Percentiles rank a stretch among this genome's conserved stretches.
Evolutionary conservation across 2,797 vertebrate species (phyloP).

Genomic region (Denticeps clupeoides): DNA sequence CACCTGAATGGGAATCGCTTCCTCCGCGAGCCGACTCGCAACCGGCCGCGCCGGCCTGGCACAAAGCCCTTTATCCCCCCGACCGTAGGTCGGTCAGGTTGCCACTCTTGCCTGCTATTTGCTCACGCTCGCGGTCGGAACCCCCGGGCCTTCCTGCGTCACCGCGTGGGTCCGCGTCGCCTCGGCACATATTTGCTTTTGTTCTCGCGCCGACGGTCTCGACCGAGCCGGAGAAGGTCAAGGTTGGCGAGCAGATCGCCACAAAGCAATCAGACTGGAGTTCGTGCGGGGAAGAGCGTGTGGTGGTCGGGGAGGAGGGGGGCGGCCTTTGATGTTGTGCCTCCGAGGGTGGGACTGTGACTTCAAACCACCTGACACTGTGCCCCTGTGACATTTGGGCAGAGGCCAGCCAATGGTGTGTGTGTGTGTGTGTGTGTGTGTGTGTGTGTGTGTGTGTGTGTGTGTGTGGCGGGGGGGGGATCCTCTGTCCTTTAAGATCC

Average conservation of each 20-base stretch:
- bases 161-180: background rate
- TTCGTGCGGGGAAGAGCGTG: constrained; percentile 30
- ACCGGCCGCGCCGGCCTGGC: no score
- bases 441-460: background rate
- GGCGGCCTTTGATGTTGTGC: constrained; percentile 39
- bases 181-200: constrained; percentile 51
- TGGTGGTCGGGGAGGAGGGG: background rate
- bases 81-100: background rate
- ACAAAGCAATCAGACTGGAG: constrained; percentile 53
- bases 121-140: constrained; percentile 4
- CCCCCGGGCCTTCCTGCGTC: background rate
- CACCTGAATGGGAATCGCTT: no score
- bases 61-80: background rate
- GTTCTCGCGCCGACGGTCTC: constrained; percentile 48
- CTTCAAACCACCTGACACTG: constrained; percentile 42
- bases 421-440: constrained; percentile 5
- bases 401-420: constrained; percentile 15
- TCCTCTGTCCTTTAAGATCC: constrained; percentile 36
- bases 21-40: no score
- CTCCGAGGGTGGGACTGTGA: constrained; percentile 29
- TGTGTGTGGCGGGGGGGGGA: background rate
- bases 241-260: constrained; percentile 56
- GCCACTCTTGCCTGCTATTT: background rate
- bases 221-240: constrained; percentile 57
- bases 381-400: constrained; percentile 48